phyloP scores from a whole-genome alignment of 2,888 invertebrate genomes.

The Eupithecia vulgata region DNA sequence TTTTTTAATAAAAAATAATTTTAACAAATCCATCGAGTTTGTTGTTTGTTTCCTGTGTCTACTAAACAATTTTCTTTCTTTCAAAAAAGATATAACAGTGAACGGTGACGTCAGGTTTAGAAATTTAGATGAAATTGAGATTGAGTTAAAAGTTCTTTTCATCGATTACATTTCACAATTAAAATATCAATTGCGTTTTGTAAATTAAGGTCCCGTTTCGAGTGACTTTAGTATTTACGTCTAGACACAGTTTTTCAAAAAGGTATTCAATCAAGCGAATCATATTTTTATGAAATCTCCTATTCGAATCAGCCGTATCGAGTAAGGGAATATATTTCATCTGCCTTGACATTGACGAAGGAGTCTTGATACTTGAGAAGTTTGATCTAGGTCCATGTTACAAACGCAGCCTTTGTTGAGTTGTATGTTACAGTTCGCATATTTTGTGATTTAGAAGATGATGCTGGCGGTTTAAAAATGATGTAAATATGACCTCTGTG shows the following conservation, averaged over 20 bases:
- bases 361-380: conserved; percentile 1
- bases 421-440: neutral
- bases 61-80: too few species aligned
- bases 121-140: too few species aligned
- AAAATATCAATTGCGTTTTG: too few species aligned
- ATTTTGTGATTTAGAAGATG: neutral
- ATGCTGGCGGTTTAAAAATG: neutral
- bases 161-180: too few species aligned
- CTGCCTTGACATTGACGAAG: neutral
- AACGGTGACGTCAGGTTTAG: too few species aligned
- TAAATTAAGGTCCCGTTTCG: too few species aligned
- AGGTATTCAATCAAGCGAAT: neutral
- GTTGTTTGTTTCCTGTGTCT: too few species aligned
- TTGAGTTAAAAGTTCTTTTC: too few species aligned
- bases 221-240: too few species aligned
- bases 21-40: too few species aligned
- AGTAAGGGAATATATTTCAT: neutral
- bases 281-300: neutral
- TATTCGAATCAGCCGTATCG: neutral
- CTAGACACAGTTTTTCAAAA: neutral
- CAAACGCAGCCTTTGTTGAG: neutral
- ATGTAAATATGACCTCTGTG: neutral
- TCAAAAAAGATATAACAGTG: too few species aligned
- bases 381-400: neutral
- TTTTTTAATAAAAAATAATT: too few species aligned